Evolutionary conservation across 1,140 invertebrate species (phyloP).

Genomic region (Bombus terrestris): DNA sequence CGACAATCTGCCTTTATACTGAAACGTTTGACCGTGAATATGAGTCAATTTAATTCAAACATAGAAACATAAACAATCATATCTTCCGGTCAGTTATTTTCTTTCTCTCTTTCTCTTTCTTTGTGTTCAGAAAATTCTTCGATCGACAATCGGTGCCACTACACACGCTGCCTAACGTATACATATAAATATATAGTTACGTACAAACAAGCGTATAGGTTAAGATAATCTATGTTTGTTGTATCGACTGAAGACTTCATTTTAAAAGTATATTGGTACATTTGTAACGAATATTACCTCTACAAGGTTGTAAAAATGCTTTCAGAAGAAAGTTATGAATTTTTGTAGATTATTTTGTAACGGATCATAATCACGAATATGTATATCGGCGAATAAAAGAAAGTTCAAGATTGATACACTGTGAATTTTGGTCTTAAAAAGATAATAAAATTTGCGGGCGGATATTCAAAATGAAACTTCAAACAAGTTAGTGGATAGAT

Average conservation of each 20-base stretch:
- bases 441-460: too few relatives aligned
- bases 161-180: background rate
- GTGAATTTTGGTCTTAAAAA: too few relatives aligned
- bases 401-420: too few relatives aligned
- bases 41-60: conserved; percentile 60
- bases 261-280: too few relatives aligned
- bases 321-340: too few relatives aligned
- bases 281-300: too few relatives aligned
- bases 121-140: conserved; percentile 4
- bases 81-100: conserved; percentile 21
- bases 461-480: too few relatives aligned
- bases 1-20: conserved; percentile 64
- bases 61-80: conserved; percentile 30
- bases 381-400: too few relatives aligned
- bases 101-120: background rate
- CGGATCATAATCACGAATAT: background rate
- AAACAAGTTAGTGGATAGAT: too few relatives aligned
- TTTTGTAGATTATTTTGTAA: background rate
- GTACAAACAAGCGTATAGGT: background rate
- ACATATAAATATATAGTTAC: background rate
- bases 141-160: background rate
- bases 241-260: too few relatives aligned
- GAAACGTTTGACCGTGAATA: conserved; percentile 67
- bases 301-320: too few relatives aligned
- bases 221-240: background rate